A percentile compares a stretch with the other conserved stretches of the same genome.
Evolutionary conservation across 2,797 vertebrate species (phyloP).

Genomic region (Chiroxiphia lanceolata): DNA sequence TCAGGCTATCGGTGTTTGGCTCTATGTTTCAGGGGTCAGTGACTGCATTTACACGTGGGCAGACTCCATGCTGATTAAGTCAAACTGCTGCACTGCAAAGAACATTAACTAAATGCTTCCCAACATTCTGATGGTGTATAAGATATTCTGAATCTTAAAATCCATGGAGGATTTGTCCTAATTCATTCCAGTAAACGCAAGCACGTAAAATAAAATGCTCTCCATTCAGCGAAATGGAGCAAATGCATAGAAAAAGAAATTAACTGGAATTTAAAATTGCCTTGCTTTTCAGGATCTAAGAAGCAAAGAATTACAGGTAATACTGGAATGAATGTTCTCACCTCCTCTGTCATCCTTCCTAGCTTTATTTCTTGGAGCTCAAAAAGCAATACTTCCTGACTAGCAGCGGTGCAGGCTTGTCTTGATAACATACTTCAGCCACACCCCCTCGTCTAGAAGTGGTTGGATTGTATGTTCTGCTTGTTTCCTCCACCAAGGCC

Average conservation of each 20-base stretch:
- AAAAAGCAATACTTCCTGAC: background rate
- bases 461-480: background rate
- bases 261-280: background rate
- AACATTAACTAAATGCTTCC: constrained; percentile 23
- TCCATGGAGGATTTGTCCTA: background rate
- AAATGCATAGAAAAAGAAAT: background rate
- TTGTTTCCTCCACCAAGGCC: background rate
- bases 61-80: constrained; percentile 44
- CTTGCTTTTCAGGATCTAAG: background rate
- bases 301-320: background rate
- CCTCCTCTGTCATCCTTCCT: background rate
- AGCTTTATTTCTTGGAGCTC: background rate
- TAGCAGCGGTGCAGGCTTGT: background rate
- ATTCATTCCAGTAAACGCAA: background rate
- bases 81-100: constrained; percentile 14
- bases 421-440: background rate
- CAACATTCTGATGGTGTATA: background rate
- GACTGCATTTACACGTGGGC: constrained; percentile 11
- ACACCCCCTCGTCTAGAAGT: background rate
- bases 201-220: background rate
- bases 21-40: constrained; percentile 26
- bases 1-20: background rate
- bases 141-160: constrained; percentile 18
- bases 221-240: background rate
- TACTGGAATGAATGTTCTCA: background rate